Evolutionary conservation across 2,888 invertebrate genomes (phyloP), one percentile per base, ranked within the genome.

Genomic region (Pristionchus maxplancki): DNA sequence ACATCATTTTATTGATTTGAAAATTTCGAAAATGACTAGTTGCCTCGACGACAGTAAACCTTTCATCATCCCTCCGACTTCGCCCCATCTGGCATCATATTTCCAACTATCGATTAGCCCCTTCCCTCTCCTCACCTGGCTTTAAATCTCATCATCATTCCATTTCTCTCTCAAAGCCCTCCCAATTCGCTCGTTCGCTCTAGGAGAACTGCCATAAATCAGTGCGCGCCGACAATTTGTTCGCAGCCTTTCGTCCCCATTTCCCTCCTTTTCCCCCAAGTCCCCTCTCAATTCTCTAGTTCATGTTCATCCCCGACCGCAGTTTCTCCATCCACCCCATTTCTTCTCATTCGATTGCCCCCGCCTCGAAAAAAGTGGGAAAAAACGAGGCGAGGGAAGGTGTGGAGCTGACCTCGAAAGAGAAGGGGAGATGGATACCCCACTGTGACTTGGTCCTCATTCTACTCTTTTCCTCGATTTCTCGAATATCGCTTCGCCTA

Each of bases 331-430:
- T 67, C 71, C 71, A 71, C 37, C 37, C 71, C 71, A 71, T 71
- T 71, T 71, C 71, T 37, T 71, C 71, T 37, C 71, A 34, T 34
- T 71, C 71, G 71, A 67, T 67, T 67, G 64, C 64, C 64, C 58
- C 64, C 64, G 34, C 31, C 28, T 37, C 71, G 78, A 78, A 78
- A 78, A 78, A 74, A 37, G 71, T 31, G 44, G 24, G n/a, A 28
- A 78, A 78, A 58, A 78, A 44, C n/a, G 28, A 48, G 78, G 78
- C 37, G 71, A 67, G 67, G 67, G 28, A 78, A 78, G 78, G 78
- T 78, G 78, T 78, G 44, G 78, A 48, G 78, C 44, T 78, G 74
- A 74, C 74, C 74, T 74, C 74, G 40, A 74, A 74, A 40, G 13
- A 11, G 34, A 15, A 28, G 17, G 67, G 15, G 34, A 13, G 64